Base-by-base conservation (phyloP, 1,140 invertebrate species). In the Drosophila tani region DNA sequence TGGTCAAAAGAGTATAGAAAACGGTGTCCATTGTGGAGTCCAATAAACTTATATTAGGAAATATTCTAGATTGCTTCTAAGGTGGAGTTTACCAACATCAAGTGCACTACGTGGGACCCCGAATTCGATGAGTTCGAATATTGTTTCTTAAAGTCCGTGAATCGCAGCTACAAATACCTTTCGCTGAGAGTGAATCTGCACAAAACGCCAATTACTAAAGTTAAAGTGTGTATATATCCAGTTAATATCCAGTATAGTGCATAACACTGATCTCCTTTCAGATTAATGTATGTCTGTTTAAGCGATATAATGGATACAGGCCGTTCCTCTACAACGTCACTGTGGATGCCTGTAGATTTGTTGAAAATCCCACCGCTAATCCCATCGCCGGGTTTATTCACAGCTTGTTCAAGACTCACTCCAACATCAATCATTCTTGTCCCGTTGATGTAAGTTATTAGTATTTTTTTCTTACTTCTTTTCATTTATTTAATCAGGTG, bases 11-110 rank as follows among this genome's bases (percentile, higher is more conserved):
- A 12, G 50, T 53, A 51, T 12, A 17, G 6, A 19, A 29, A 11
- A 17, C 17, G 3, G 9, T 17, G 9, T 7, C 3, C 11, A 17
- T 7, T n/a, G 2, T 17, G 5, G 9, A 12, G 17, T 51, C 38
- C 12, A 14, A 40, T 12, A 40, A 2, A 40, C 12, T 14, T 40
- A 14, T 5, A 40, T 15, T 40, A 5, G 5, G 14, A 35, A 19
- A 19, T 19, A 19, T 38, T 38, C 0, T 19, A 53, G 29, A 53
- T 21, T 14, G 1, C 12, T 17, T 55, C 17, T 2, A 21, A 21
- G 14, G 51, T 55, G 11, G 51, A 55, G 7, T 38, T 55, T 7
- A 55, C 51, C 17, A 38, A 55, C 14, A 15, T 55, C 51, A 55
- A 55, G 17, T 38, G 51, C 51, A 4, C 38, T 21, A 38, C 12